Conservation (phyloP, 1,140 invertebrate genomes). For the Heliconius hewitsoni region DNA sequence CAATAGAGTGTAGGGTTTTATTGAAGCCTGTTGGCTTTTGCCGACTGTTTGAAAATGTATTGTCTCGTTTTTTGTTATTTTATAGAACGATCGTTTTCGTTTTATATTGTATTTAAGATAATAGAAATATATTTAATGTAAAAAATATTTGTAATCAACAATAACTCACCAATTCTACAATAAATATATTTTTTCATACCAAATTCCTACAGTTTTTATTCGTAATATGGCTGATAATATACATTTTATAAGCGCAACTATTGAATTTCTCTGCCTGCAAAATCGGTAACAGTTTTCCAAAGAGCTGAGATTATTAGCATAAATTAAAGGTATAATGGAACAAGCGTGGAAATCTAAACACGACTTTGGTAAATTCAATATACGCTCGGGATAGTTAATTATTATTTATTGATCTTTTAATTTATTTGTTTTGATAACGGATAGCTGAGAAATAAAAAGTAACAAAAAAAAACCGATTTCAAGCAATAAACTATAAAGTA, state of each 20-base stretch:
- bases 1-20: slow-evolving; percentile 25
- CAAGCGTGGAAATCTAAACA: too few species aligned
- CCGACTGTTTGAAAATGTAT: not conserved
- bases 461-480: too few species aligned
- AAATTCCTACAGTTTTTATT: too few species aligned
- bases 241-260: not conserved
- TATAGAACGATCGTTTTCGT: not conserved
- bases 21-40: slow-evolving; percentile 1
- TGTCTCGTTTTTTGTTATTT: not conserved
- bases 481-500: too few species aligned
- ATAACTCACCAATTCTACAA: not conserved
- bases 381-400: too few species aligned
- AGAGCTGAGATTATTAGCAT: not conserved
- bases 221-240: not conserved
- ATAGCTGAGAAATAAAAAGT: too few species aligned
- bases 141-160: too few species aligned
- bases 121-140: too few species aligned
- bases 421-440: not conserved
- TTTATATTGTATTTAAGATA: not conserved
- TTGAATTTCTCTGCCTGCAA: not conserved
- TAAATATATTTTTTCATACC: too few species aligned
- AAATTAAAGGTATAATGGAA: not conserved
- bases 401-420: too few species aligned
- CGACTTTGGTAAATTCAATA: too few species aligned
- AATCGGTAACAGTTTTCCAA: not conserved